Evolutionary conservation across 2,113 vertebrate genomes (phyloP).

Genomic region (Leptobrachium leishanense): DNA sequence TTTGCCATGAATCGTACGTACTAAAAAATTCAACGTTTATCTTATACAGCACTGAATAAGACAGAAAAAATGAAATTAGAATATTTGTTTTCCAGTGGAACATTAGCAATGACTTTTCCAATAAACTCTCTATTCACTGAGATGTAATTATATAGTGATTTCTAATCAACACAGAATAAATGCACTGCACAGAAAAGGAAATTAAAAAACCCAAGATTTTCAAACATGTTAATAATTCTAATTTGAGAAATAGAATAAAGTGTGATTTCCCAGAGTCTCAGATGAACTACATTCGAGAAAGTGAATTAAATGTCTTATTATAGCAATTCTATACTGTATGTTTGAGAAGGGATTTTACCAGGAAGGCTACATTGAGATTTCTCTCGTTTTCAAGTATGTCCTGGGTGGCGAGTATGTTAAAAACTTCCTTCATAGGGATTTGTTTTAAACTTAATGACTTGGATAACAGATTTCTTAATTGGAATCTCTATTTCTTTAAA

Average conservation of each 20-base stretch:
- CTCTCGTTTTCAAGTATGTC: too few species aligned
- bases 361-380: too few species aligned
- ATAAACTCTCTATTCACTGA: constrained; percentile 51
- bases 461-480: too few species aligned
- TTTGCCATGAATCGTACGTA: too few species aligned
- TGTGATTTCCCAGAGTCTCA: constrained; percentile 45
- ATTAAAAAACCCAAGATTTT: constrained; percentile 55
- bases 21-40: not conserved
- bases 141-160: constrained; percentile 60
- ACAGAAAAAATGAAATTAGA: not conserved
- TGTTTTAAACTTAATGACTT: too few species aligned
- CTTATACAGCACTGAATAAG: constrained; percentile 23
- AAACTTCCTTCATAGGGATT: too few species aligned
- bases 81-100: constrained; percentile 36
- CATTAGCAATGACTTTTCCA: constrained; percentile 45
- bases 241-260: constrained; percentile 54
- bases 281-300: too few species aligned
- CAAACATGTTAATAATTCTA: constrained; percentile 54
- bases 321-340: too few species aligned
- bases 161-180: constrained; percentile 62
- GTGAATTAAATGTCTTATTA: too few species aligned
- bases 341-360: too few species aligned
- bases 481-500: too few species aligned
- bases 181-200: constrained; percentile 52
- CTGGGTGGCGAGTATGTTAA: too few species aligned